Percentiles rank a stretch among this genome's conserved stretches.
Conservation (phyloP, 2,797 vertebrate species). For the Odontamblyopus rebecca region DNA sequence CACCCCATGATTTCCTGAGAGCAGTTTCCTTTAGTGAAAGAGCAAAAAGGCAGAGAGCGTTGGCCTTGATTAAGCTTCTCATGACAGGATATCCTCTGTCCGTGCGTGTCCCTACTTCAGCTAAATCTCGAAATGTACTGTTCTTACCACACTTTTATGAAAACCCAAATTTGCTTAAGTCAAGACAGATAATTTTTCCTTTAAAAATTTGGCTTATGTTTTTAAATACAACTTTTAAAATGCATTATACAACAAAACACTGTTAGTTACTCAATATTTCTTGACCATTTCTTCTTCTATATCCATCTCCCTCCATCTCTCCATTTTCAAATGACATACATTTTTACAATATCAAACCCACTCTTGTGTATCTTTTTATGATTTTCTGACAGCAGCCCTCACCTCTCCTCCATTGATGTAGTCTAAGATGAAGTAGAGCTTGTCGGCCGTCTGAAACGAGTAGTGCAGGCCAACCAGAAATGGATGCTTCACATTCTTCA, state of each 20-base stretch:
- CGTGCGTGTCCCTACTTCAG: constrained; percentile 31
- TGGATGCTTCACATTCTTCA: constrained; percentile 98
- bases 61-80: constrained; percentile 48
- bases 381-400: constrained; percentile 25
- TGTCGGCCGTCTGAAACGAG: constrained; percentile 97
- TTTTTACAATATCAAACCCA: constrained; percentile 1
- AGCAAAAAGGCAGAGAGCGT: constrained; percentile 41
- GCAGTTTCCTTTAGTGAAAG: constrained; percentile 60
- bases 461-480: constrained; percentile 97
- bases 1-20: constrained; percentile 72
- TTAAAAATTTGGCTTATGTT: no score
- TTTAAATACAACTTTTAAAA: neutral
- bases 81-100: constrained; percentile 69
- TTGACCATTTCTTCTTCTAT: neutral
- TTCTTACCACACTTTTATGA: neutral
- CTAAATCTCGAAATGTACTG: constrained; percentile 19
- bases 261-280: neutral
- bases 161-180: neutral
- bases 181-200: no score
- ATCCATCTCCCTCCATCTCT: constrained; percentile 7
- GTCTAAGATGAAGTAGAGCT: constrained; percentile 95
- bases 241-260: neutral
- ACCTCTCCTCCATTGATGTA: constrained; percentile 99
- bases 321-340: constrained; percentile 26
- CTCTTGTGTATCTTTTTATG: neutral